Percentiles rank a stretch among this genome's conserved stretches.
phyloP scores from a whole-genome alignment of 2,797 vertebrate species.

The Protosalanx chinensis region DNA sequence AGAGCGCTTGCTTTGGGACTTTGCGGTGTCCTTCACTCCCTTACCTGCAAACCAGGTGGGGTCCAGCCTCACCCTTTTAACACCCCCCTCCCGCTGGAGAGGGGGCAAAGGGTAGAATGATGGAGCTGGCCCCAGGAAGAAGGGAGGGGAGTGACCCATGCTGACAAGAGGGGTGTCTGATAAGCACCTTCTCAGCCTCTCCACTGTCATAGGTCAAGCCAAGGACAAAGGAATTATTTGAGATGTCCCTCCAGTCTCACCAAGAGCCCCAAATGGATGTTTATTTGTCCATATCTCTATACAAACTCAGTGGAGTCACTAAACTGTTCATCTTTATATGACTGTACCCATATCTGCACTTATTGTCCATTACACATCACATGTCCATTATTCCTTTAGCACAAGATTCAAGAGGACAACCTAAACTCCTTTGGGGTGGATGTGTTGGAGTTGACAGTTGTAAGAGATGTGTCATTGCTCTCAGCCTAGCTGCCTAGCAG shows the following conservation, averaged over 20 bases:
- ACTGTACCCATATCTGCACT: constrained; percentile 35
- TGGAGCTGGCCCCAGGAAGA: constrained; percentile 66
- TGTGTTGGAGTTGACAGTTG: constrained; percentile 29
- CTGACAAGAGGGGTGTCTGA: constrained; percentile 22
- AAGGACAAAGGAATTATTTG: constrained; percentile 42
- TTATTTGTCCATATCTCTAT: constrained; percentile 17
- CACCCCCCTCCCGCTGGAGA: constrained; percentile 40
- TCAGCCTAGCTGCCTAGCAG: constrained; percentile 30
- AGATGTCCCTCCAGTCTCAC: constrained; percentile 58
- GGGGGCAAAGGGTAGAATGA: constrained; percentile 55
- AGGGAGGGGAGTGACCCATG: constrained; percentile 12
- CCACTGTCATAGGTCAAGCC: constrained; percentile 33
- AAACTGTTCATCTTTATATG: constrained; percentile 30
- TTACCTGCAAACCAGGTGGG: constrained; percentile 7
- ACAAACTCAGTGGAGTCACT: constrained; percentile 17
- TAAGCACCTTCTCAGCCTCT: constrained; percentile 20
- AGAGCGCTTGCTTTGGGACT: constrained; percentile 63
- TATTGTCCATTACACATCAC: constrained; percentile 34
- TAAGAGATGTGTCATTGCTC: constrained; percentile 24
- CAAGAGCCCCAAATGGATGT: constrained; percentile 51
- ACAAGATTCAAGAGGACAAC: constrained; percentile 55
- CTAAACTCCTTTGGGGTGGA: constrained; percentile 30
- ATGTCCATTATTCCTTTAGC: constrained; percentile 41
- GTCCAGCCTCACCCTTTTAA: constrained; percentile 51
- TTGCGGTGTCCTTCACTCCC: constrained; percentile 33